phyloP scores from a whole-genome alignment of 2,888 invertebrate species.

The Athalia cordata region DNA sequence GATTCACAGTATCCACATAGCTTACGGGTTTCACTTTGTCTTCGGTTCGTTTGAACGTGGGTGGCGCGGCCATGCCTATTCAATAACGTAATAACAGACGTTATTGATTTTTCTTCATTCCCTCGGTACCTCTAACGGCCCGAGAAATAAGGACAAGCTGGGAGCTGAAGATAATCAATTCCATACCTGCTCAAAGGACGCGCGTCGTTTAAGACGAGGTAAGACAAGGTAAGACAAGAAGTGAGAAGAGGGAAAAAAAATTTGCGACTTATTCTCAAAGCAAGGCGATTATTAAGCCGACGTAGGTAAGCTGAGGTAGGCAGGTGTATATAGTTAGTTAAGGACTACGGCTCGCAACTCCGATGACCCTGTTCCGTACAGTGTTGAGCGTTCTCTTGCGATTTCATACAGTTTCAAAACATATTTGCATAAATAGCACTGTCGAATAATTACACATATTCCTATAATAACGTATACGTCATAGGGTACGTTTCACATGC shows the following conservation, averaged over 20 bases:
- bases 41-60: too few species aligned
- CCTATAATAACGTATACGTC: not conserved
- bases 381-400: conserved; percentile 1
- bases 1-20: too few species aligned
- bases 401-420: conserved; percentile 30
- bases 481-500: not conserved
- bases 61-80: too few species aligned
- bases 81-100: too few species aligned
- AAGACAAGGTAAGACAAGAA: not conserved
- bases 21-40: too few species aligned
- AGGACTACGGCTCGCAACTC: not conserved
- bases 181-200: too few species aligned
- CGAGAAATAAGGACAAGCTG: too few species aligned
- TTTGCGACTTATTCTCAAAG: too few species aligned
- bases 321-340: not conserved
- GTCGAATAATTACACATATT: not conserved
- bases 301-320: not conserved
- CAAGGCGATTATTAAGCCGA: not conserved
- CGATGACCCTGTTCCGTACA: not conserved
- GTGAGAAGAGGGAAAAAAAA: too few species aligned
- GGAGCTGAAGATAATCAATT: too few species aligned
- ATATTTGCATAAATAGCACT: conserved; percentile 18
- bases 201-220: not conserved
- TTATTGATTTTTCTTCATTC: too few species aligned
- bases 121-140: too few species aligned